Evolutionary conservation across 1,140 invertebrate species (phyloP).

Genomic region (Sogatella furcifera): DNA sequence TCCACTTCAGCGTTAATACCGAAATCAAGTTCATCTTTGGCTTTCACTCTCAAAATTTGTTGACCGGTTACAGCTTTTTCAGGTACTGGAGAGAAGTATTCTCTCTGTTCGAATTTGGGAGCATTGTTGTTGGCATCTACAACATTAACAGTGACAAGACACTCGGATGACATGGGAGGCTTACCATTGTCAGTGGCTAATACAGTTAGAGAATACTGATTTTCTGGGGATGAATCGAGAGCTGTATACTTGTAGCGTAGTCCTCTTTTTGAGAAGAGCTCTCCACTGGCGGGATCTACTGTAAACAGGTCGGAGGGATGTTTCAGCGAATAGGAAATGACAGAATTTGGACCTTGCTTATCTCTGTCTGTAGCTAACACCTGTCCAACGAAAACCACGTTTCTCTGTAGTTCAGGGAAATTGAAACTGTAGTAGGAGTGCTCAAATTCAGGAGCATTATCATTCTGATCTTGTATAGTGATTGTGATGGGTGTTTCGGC

Average conservation of each 20-base stretch:
- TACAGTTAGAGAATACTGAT: slow-evolving; percentile 73
- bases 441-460: slow-evolving; percentile 86
- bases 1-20: slow-evolving; percentile 80
- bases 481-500: slow-evolving; percentile 81
- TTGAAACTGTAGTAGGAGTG: slow-evolving; percentile 80
- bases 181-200: slow-evolving; percentile 87
- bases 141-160: slow-evolving; percentile 73
- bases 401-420: slow-evolving; percentile 72
- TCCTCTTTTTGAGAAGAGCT: slow-evolving; percentile 73
- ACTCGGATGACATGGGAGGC: slow-evolving; percentile 78
- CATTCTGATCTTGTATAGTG: slow-evolving; percentile 90
- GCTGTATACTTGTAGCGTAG: slow-evolving; percentile 73
- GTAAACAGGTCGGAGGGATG: slow-evolving; percentile 83
- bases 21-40: slow-evolving; percentile 65
- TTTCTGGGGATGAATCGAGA: slow-evolving; percentile 68
- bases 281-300: slow-evolving; percentile 80
- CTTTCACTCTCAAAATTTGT: slow-evolving; percentile 56
- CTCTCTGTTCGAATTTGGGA: slow-evolving; percentile 60
- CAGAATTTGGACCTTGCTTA: slow-evolving; percentile 88
- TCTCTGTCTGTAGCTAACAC: slow-evolving; percentile 80
- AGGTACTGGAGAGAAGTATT: slow-evolving; percentile 73
- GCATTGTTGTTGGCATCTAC: slow-evolving; percentile 85
- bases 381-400: slow-evolving; percentile 74
- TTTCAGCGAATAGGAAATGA: slow-evolving; percentile 82
- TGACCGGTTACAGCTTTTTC: slow-evolving; percentile 59